Evolutionary conservation across 2,113 vertebrate genomes (phyloP), one percentile per base, ranked within the genome.

Genomic region (Pan troglodytes): DNA sequence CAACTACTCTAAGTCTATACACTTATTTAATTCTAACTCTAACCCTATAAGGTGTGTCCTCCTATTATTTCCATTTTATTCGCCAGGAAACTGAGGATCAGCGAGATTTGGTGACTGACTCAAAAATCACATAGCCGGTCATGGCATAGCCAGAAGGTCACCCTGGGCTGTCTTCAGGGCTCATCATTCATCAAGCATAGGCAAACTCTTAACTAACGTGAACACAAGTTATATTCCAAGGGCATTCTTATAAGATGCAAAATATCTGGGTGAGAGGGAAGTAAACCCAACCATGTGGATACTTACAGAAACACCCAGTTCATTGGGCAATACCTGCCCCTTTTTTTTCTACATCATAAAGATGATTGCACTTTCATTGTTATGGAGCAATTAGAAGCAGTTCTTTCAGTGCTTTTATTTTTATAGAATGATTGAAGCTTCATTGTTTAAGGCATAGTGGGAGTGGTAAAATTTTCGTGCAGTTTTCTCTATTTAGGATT

Each of bases 401-500:
- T 38, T 16, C 18, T 73, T 79, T 68, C n/a, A 55, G 8, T 92
- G 27, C 12, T 64, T 64, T 64, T 30, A 30, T 64, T 64, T 92
- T n/a, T 83, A 38, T 3, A 68, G 55, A 68, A 79, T 48, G 13
- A 57, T 35, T 79, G 43, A 82, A 18, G 3, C 3, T 17, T 67
- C 38, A 17, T 22, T 18, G 7, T 67, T 38, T 35, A 89, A 79
- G 11, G 4, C 22, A 22, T 12, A 11, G 1, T 27, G 6, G 61
- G 27, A 2, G 12, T 55, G 8, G 72, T 23, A 20, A 92, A 61
- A 40, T 52, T 61, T 83, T 75, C 75, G 6, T 40, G 48, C 17
- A 48, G 2, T 40, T 96, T 85, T 82, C 59, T 81, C 59, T 67
- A 40, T 35, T 91, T 91, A 57, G 32, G 27, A 52, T 95, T 88